Base-by-base conservation (phyloP, 2,888 invertebrate genomes). In the Chrysodeixis includens region DNA sequence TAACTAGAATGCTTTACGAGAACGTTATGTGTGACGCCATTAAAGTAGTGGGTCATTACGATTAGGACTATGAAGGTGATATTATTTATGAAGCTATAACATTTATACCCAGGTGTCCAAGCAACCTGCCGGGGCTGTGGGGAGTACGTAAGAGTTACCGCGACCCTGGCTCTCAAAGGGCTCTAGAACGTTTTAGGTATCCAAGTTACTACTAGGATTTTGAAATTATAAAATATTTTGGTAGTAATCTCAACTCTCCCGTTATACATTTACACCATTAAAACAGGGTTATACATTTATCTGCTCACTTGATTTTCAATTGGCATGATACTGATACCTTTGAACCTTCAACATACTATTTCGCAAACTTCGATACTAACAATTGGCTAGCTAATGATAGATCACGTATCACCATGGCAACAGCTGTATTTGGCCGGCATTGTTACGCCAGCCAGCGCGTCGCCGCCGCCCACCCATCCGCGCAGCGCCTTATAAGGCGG, bases 391-490 rank as follows among this genome's bases (percentile, higher is more conserved):
- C 46, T 20, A 20, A 20, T 49, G 10, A 20, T 49, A 49, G 46
- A 49, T 53, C 35, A 67, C 51, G 49, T 26, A 20, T 59, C 16
- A 32, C 60, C 56, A 57, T 62, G 40, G 40, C 65, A 63, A 52
- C 62, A 68, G 67, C 65, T 55, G 63, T 62, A 62, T 81, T 76
- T 66, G 56, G 62, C 59, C 8, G 44, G 63, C 46, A 70, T 71
- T 46, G 57, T 68, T 67, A 66, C 71, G 57, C 81, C 78, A 88
- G 86, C 82, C 87, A 62, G 87, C 83, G 62, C 86, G 87, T 83
- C 85, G 86, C 86, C 87, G 57, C 49, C 74, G 74, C 83, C 74
- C 82, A 82, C 83, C 70, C 77, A 80, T 79, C 82, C 74, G 79
- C 62, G 40, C 71, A 54, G 18, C 56, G 61, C 87, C 86, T 52